Evolutionary conservation across 2,113 vertebrate genomes (phyloP).

Genomic region (Dermatemys mawii): DNA sequence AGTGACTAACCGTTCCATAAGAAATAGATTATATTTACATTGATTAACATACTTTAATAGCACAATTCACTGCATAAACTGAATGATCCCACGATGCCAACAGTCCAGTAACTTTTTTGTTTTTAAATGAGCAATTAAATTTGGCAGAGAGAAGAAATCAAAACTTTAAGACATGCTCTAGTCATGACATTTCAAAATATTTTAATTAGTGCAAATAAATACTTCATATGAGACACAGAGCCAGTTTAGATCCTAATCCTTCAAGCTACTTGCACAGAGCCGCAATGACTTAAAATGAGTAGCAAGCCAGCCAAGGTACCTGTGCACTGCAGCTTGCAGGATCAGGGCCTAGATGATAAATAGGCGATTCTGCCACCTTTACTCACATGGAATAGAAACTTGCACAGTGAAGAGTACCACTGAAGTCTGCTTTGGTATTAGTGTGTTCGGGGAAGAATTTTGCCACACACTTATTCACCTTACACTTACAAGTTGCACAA

Average conservation of each 20-base stretch:
- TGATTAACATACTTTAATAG: neutral
- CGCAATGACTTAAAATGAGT: neutral
- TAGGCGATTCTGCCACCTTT: neutral
- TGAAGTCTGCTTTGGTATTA: neutral
- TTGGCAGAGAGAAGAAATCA: neutral
- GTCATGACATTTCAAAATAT: neutral
- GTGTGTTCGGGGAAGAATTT: neutral
- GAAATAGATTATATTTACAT: neutral
- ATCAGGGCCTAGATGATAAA: neutral
- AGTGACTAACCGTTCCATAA: neutral
- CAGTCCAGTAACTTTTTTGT: neutral
- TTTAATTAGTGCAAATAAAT: neutral
- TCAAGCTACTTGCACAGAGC: neutral
- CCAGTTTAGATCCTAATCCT: neutral
- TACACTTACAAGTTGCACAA: neutral
- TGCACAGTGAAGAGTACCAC: neutral
- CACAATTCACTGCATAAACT: conserved; percentile 1
- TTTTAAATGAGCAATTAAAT: conserved; percentile 3
- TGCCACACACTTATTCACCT: neutral
- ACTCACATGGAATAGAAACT: neutral
- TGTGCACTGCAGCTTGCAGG: neutral
- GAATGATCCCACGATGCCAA: neutral
- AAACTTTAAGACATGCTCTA: neutral
- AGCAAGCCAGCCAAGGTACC: rapidly evolving
- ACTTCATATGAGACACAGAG: neutral